Conservation (phyloP, 2,797 vertebrate species). For the Chrysocyon brachyurus region DNA sequence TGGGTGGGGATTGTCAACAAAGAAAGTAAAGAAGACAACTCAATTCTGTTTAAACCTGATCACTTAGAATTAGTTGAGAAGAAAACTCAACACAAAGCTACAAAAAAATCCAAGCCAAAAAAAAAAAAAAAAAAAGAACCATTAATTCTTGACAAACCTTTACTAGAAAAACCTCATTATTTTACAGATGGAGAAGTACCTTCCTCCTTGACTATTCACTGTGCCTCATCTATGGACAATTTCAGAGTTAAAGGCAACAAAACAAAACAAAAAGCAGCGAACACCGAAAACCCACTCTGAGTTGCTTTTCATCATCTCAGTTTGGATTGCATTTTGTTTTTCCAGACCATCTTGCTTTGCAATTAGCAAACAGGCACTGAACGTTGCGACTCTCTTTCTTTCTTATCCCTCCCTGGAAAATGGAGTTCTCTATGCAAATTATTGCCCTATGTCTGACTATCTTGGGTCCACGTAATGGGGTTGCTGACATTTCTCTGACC, state of each 20-base stretch:
- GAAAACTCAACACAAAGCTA: not conserved
- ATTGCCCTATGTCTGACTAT: constrained; percentile 62
- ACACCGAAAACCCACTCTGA: rapidly evolving
- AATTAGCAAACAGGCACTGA: not conserved
- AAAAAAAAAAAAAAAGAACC: not conserved
- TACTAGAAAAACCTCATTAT: not conserved
- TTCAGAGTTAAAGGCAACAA: not conserved
- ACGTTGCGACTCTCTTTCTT: constrained; percentile 2
- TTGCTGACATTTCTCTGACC: constrained; percentile 89
- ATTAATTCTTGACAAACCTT: not conserved
- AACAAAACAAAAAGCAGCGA: not conserved
- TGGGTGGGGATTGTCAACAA: no score
- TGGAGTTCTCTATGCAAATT: constrained; percentile 71
- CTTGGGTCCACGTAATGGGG: constrained; percentile 74
- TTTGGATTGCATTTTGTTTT: not conserved
- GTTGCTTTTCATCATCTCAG: not conserved
- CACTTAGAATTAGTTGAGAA: not conserved
- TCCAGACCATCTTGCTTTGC: not conserved
- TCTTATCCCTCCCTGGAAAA: constrained; percentile 64
- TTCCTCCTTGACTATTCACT: no score
- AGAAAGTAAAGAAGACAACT: not conserved
- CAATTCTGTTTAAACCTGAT: not conserved
- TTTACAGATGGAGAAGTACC: not conserved
- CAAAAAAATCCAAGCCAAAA: not conserved
- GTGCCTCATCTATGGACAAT: not conserved